Conservation (phyloP, 2,113 vertebrate genomes). For the Rutilus rutilus region DNA sequence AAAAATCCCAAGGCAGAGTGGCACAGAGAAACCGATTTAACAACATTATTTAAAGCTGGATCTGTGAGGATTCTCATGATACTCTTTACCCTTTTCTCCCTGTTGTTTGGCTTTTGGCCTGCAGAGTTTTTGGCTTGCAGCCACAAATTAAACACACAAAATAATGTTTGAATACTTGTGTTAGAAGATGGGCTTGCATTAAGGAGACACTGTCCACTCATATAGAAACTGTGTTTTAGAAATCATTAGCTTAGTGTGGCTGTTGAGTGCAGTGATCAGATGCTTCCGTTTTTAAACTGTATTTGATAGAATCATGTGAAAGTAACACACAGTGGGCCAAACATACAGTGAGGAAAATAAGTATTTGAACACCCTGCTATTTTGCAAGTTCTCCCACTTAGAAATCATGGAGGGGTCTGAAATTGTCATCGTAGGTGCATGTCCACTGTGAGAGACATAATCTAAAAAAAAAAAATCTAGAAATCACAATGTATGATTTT, state of each 20-base stretch:
- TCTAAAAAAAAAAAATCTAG: too few relatives aligned
- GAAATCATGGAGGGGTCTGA: too few relatives aligned
- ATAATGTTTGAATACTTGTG: conserved; percentile 33
- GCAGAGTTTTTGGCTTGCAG: conserved; percentile 18
- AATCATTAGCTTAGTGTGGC: neutral
- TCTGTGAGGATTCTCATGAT: conserved; percentile 7
- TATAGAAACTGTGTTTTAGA: neutral
- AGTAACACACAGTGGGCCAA: neutral
- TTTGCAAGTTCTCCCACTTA: too few relatives aligned
- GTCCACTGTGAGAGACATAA: too few relatives aligned
- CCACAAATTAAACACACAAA: conserved; percentile 33
- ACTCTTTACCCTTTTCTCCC: conserved; percentile 34
- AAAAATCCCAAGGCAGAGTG: neutral
- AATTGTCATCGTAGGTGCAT: too few relatives aligned
- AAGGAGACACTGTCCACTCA: neutral
- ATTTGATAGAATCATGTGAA: neutral
- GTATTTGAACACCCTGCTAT: too few relatives aligned
- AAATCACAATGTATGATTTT: too few relatives aligned
- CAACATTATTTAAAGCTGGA: conserved; percentile 24
- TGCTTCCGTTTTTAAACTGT: neutral
- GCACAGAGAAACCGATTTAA: conserved; percentile 6
- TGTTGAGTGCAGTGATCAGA: neutral
- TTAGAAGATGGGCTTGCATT: conserved; percentile 11
- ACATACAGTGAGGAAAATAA: too few relatives aligned
- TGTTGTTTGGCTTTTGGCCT: conserved; percentile 40